Conservation (phyloP, 1,140 invertebrate species). For the Pogonus chalceus region DNA sequence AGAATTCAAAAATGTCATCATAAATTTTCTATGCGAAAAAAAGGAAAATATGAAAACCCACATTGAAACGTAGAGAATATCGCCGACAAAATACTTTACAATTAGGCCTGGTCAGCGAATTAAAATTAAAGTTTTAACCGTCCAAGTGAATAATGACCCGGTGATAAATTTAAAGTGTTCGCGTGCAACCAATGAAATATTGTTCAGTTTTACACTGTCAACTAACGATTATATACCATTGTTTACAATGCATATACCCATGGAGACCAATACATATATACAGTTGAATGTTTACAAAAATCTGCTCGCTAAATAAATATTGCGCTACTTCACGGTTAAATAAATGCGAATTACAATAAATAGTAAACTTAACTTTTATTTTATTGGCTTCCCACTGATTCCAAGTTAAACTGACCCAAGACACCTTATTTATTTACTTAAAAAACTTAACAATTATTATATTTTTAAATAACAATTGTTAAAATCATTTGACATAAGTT, state of each 20-base stretch:
- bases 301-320: not conserved
- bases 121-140: conserved; percentile 5
- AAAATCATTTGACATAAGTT: too few relatives aligned
- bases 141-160: not conserved
- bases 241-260: not conserved
- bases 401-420: not conserved
- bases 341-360: not conserved
- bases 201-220: conserved; percentile 3
- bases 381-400: not conserved
- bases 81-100: not conserved
- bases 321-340: not conserved
- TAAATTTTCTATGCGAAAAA: not conserved
- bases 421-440: not conserved
- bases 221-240: not conserved
- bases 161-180: conserved; percentile 1
- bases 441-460: too few relatives aligned
- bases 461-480: too few relatives aligned
- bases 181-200: not conserved
- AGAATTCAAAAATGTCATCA: not conserved
- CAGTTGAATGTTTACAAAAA: not conserved
- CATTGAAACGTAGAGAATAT: not conserved
- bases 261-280: not conserved
- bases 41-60: not conserved
- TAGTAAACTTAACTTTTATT: too few relatives aligned
- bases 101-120: not conserved